phyloP scores from a whole-genome alignment of 2,888 invertebrate species.

The Drosophila differens region DNA sequence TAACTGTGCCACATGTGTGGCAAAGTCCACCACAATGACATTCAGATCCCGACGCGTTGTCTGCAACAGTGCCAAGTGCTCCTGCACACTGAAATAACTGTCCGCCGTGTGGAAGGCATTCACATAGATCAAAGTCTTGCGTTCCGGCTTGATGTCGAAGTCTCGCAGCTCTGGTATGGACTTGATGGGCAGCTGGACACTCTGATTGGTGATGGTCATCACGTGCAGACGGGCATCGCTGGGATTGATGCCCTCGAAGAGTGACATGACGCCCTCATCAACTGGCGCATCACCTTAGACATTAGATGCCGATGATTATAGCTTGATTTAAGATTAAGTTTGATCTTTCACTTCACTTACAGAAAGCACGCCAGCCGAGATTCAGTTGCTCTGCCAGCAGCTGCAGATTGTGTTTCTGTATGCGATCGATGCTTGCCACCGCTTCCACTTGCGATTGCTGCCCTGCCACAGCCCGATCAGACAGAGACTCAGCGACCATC shows the following conservation, averaged over 20 bases:
- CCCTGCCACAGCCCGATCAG: conserved; percentile 1
- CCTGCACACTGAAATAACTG: conserved; percentile 77
- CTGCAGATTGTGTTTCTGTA: conserved; percentile 73
- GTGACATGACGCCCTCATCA: conserved; percentile 81
- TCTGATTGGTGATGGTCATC: conserved; percentile 80
- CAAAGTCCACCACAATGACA: conserved; percentile 80
- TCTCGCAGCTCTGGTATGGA: conserved; percentile 78
- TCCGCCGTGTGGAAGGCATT: conserved; percentile 79
- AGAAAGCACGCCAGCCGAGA: conserved; percentile 77
- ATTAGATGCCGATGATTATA: not conserved
- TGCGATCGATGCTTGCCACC: conserved; percentile 50
- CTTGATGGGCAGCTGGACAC: conserved; percentile 78
- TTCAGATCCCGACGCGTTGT: conserved; percentile 76
- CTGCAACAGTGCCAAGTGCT: conserved; percentile 77
- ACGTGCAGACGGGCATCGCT: conserved; percentile 79
- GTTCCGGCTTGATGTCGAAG: conserved; percentile 74
- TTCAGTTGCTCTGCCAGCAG: conserved; percentile 69
- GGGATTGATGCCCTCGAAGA: conserved; percentile 81
- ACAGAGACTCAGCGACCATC: conserved; percentile 2
- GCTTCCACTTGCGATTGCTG: not conserved
- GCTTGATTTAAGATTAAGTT: not conserved
- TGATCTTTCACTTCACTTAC: conserved; percentile 59
- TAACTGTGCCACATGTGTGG: conserved; percentile 74
- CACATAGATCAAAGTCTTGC: conserved; percentile 79
- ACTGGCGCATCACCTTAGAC: conserved; percentile 78